These are phyloP conservation scores for Callospermophilus lateralis DNA, from an alignment of 2,113 vertebrate species.

Conservation along the genomic window DNA sequence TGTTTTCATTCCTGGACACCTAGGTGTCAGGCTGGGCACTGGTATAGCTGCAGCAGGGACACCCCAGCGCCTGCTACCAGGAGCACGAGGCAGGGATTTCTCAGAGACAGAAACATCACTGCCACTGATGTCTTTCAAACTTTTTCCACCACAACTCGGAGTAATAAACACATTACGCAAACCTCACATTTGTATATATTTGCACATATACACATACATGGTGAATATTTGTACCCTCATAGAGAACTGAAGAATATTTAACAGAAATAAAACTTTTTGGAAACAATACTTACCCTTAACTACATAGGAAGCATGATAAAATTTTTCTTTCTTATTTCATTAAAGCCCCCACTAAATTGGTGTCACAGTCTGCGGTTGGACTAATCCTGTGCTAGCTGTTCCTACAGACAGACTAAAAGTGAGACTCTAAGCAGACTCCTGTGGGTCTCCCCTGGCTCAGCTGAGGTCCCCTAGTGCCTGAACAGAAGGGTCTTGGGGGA, in stretches of 20 bases:
- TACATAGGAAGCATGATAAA: not conserved
- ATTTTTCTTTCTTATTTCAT: not conserved
- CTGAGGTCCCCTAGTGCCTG: not conserved
- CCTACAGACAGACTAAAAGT: not conserved
- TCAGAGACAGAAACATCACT: not conserved
- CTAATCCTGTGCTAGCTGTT: not conserved
- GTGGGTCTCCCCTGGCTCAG: not conserved
- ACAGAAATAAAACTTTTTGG: slow-evolving; percentile 13
- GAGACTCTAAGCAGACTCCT: not conserved
- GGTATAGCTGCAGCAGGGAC: not conserved
- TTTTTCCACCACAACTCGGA: not conserved
- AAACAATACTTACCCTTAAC: not conserved
- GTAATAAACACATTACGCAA: not conserved
- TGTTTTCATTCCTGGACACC: not conserved
- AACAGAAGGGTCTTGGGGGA: not conserved
- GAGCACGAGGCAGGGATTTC: not conserved
- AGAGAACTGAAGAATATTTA: not conserved
- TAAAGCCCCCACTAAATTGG: not conserved
- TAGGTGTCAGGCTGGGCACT: not conserved
- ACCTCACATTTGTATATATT: not conserved
- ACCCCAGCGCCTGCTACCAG: not conserved
- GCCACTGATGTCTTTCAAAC: not conserved
- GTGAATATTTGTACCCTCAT: not conserved
- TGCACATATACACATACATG: not conserved
- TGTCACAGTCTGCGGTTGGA: not conserved